These are phyloP conservation scores for Patiria miniata DNA, from an alignment of 35 echinoderm and acorn worm genomes.

Conservation along the genomic window DNA sequence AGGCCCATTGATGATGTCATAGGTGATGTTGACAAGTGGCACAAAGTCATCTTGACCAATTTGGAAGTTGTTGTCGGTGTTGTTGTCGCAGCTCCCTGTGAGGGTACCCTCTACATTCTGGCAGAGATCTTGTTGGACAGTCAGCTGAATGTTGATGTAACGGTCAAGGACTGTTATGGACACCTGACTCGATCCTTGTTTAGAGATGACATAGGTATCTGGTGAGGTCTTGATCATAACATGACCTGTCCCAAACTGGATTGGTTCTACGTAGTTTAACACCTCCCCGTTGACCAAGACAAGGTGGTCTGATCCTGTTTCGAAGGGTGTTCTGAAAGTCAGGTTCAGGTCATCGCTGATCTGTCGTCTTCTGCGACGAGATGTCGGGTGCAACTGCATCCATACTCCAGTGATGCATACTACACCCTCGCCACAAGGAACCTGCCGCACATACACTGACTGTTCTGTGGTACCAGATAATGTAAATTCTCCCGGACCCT, in stretches of 20 bases:
- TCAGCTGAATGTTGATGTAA: conserved; percentile 62
- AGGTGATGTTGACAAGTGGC: conserved; percentile 33
- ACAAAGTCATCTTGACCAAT: conserved; percentile 9
- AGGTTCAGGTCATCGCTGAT: conserved; percentile 12
- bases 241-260: conserved; percentile 43
- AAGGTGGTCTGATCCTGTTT: conserved; percentile 27
- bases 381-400: conserved; percentile 35
- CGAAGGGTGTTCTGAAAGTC: conserved; percentile 38
- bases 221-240: conserved; percentile 36
- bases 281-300: conserved; percentile 43
- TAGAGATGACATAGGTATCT: conserved; percentile 30
- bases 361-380: background rate
- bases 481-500: conserved; percentile 69
- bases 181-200: conserved; percentile 26
- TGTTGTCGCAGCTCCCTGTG: conserved; percentile 68
- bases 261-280: conserved; percentile 23
- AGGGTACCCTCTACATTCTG: conserved; percentile 28
- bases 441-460: conserved; percentile 61
- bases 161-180: conserved; percentile 33
- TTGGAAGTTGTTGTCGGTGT: conserved; percentile 54
- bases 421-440: conserved; percentile 55
- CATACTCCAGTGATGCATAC: conserved; percentile 68
- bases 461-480: conserved; percentile 37
- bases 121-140: conserved; percentile 20
- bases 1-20: conserved; percentile 60